Evolutionary conservation across 2,888 invertebrate species (phyloP).

Genomic region (Rhingia campestris): DNA sequence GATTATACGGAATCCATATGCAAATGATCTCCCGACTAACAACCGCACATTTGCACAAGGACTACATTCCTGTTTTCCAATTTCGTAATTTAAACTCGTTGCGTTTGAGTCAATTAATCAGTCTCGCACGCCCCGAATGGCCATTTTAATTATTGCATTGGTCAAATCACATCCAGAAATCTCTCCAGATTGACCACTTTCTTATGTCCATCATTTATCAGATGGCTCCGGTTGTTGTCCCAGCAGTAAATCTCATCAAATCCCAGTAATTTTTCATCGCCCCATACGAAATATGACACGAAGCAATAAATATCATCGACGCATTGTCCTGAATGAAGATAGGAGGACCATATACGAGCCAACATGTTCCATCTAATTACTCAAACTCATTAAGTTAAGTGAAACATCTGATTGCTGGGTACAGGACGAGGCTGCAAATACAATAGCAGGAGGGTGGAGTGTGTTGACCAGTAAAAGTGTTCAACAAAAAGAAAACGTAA

Average conservation of each 20-base stretch:
- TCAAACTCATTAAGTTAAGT: slow-evolving; percentile 74
- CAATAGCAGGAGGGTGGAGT: slow-evolving; percentile 8
- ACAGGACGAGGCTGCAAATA: neutral
- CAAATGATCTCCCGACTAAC: no score
- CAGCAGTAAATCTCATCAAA: slow-evolving; percentile 43
- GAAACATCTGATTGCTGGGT: slow-evolving; percentile 65
- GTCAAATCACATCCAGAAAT: slow-evolving; percentile 51
- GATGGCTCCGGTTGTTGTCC: slow-evolving; percentile 26
- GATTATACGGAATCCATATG: no score
- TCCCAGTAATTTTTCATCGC: slow-evolving; percentile 62
- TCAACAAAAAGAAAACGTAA: slow-evolving; percentile 47
- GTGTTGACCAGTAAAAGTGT: slow-evolving; percentile 48
- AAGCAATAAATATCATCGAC: slow-evolving; percentile 66
- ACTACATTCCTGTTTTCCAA: no score
- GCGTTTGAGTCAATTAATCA: slow-evolving; percentile 37
- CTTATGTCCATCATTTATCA: slow-evolving; percentile 61
- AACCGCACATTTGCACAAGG: no score
- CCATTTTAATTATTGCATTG: slow-evolving; percentile 25
- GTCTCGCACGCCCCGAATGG: neutral
- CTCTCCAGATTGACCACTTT: slow-evolving; percentile 63
- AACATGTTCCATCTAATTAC: slow-evolving; percentile 72
- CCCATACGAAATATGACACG: slow-evolving; percentile 65
- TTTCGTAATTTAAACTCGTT: slow-evolving; percentile 13
- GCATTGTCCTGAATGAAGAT: slow-evolving; percentile 29
- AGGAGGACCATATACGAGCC: slow-evolving; percentile 28